A percentile compares a stretch with the other conserved stretches of the same genome.
phyloP scores from a whole-genome alignment of 2,888 invertebrate species.

The Drosophila recens region DNA sequence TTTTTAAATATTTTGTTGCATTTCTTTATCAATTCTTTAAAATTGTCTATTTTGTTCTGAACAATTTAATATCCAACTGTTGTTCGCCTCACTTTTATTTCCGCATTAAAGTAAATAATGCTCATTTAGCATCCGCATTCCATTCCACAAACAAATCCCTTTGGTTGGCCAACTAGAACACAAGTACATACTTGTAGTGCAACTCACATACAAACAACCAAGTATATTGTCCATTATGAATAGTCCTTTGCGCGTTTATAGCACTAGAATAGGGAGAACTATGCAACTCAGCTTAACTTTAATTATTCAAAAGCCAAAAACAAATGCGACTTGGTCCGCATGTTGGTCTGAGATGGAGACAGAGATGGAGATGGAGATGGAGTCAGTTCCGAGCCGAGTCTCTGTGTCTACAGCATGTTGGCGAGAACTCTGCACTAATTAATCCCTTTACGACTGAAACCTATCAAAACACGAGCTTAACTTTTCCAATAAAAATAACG shows the following conservation, averaged over 20 bases:
- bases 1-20: too few relatives aligned
- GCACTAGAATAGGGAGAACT: constrained; percentile 30
- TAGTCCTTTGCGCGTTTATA: constrained; percentile 33
- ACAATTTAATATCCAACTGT: not conserved
- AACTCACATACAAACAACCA: not conserved
- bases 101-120: constrained; percentile 4
- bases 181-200: constrained; percentile 1
- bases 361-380: not conserved
- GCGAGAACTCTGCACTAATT: constrained; percentile 80
- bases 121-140: constrained; percentile 13
- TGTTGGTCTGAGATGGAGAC: constrained; percentile 31
- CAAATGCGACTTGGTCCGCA: constrained; percentile 57
- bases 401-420: constrained; percentile 60
- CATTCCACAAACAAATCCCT: constrained; percentile 3
- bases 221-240: constrained; percentile 22
- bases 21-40: too few relatives aligned
- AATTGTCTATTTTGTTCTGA: not conserved
- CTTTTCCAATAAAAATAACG: constrained; percentile 84
- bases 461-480: constrained; percentile 84
- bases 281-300: constrained; percentile 71
- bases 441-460: constrained; percentile 83
- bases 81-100: not conserved
- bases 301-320: constrained; percentile 70
- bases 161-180: not conserved
- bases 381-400: not conserved